These are phyloP conservation scores for Agrotis ipsilon DNA, from an alignment of 2,888 invertebrate species.

Conservation along the genomic window DNA sequence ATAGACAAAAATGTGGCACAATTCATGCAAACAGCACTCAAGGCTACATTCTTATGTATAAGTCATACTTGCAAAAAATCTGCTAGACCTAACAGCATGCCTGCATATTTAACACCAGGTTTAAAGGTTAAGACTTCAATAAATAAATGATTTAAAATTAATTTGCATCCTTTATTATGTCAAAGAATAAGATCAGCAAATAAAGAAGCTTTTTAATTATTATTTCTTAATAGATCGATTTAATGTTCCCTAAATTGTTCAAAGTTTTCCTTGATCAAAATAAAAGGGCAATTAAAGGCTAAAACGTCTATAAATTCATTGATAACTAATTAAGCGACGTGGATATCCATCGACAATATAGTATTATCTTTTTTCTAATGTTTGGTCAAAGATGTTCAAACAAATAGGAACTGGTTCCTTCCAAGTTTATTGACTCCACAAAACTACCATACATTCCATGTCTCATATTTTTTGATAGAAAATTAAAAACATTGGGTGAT, in stretches of 20 bases:
- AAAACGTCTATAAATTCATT: conserved; percentile 47
- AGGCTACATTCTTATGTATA: conserved; percentile 34
- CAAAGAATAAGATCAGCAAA: not conserved
- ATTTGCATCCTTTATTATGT: conserved; percentile 9
- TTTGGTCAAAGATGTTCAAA: conserved; percentile 84
- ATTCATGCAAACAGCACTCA: conserved; percentile 36
- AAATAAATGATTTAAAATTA: conserved; percentile 18
- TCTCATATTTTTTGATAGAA: conserved; percentile 71
- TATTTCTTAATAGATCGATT: not conserved
- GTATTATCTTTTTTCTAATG: conserved; percentile 68
- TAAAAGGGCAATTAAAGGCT: conserved; percentile 36
- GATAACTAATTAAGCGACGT: conserved; percentile 58
- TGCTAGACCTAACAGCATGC: conserved; percentile 11
- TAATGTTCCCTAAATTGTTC: not conserved
- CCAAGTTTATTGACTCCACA: conserved; percentile 88
- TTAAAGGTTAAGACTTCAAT: conserved; percentile 36
- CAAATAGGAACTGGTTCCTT: conserved; percentile 86
- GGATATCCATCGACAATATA: conserved; percentile 59
- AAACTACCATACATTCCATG: conserved; percentile 79
- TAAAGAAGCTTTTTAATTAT: not conserved
- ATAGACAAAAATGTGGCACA: conserved; percentile 44
- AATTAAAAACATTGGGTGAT: conserved; percentile 67
- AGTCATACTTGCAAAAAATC: conserved; percentile 18
- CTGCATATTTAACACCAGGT: conserved; percentile 39
- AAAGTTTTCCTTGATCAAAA: conserved; percentile 10